Evolutionary conservation across 2,888 invertebrate genomes (phyloP), one percentile per base, ranked within the genome.

Genomic region (Rhimphoctona megacephalus): DNA sequence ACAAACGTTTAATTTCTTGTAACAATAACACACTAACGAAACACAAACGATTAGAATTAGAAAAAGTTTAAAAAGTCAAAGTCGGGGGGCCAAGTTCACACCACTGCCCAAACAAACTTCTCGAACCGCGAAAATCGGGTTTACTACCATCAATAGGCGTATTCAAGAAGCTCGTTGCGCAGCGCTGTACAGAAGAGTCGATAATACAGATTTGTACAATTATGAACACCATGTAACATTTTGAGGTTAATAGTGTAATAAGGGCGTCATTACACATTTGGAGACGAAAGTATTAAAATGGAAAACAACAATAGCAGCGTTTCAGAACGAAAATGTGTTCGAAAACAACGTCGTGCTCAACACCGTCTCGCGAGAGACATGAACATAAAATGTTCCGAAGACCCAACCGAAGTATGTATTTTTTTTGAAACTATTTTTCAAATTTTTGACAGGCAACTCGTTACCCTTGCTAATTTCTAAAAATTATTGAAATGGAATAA

Each of bases 281-380:
- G 11, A 4, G 19, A 49, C 8, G 39, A 54, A 77, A 74, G 77
- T 72, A 77, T 77, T 36, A 43, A 36, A 61, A 87, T 79, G 86
- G 76, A 85, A 64, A 82, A 67, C 64, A 61, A 54, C 30, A 64
- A 39, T 54, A 61, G 7, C 7, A 61, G 19, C 22, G 25, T 85
- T 72, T 72, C 82, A 25, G 61, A 83, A 25, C 76, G 83, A 87
- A 92, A 92, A 87, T 90, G 89, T 67, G 43, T 83, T 19, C 90
- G 93, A 25, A 94, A 94, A 85, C 94, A 94, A 81, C 93, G 91
- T 88, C 90, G 93, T 46, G 93, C 93, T 64, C 88, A 92, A 81
- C 92, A 94, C 67, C 91, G 93, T 80, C 89, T 94, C 6, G 81
- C 88, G 0, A 91, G 91, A 79, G 94, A 94, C 77, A 91, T 93